These are phyloP conservation scores for Myiagra hebetior DNA, from an alignment of 2,113 vertebrate species.

Conservation along the genomic window DNA sequence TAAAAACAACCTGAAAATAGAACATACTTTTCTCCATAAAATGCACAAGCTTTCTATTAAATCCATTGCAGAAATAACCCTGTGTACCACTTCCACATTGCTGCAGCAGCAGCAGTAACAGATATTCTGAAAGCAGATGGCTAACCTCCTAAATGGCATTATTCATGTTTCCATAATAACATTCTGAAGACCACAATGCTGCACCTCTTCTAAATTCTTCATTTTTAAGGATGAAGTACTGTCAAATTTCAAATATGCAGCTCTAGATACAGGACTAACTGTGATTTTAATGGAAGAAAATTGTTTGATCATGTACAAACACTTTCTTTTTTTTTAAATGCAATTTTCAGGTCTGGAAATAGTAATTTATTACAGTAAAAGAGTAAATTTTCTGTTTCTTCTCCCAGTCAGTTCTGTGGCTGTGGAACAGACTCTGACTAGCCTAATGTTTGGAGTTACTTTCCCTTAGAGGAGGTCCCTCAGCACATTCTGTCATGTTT, in stretches of 20 bases:
- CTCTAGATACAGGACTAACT: not conserved
- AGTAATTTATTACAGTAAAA: not conserved
- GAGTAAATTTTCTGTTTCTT: not conserved
- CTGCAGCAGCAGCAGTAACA: not conserved
- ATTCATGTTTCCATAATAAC: slow-evolving; percentile 53
- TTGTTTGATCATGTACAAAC: not conserved
- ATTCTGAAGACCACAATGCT: slow-evolving; percentile 31
- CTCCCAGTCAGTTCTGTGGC: not conserved
- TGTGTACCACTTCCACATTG: not conserved
- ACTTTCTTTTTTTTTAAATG: not conserved
- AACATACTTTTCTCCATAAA: slow-evolving; percentile 1
- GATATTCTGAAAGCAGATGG: slow-evolving; percentile 64
- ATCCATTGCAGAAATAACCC: not conserved
- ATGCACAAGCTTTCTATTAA: not conserved
- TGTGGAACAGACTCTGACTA: not conserved
- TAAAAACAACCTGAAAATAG: not conserved
- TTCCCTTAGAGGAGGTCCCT: not conserved
- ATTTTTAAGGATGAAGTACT: not conserved
- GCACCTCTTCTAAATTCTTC: slow-evolving; percentile 30
- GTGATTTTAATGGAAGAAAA: not conserved
- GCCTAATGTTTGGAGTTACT: not conserved
- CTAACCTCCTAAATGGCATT: slow-evolving; percentile 53
- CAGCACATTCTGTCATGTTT: not conserved
- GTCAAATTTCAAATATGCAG: not conserved
- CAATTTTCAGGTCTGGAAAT: not conserved